phyloP scores from a whole-genome alignment of 1,140 invertebrate species.

The Anoplolepis gracilipes region DNA sequence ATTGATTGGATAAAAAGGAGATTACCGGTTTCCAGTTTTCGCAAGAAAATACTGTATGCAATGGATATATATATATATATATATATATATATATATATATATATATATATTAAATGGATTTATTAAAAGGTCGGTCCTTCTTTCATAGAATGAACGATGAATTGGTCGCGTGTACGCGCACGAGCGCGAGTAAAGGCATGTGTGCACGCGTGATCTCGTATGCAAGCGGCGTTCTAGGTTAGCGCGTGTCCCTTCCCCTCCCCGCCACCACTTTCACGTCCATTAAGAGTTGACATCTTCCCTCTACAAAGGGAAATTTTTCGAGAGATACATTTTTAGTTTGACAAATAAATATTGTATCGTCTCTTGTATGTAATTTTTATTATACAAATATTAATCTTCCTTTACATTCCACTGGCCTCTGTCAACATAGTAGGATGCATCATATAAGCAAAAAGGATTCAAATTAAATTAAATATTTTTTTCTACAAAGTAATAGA shows the following conservation, averaged over 20 bases:
- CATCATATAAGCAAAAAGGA: too few relatives aligned
- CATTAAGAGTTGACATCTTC: constrained; percentile 34
- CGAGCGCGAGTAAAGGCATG: constrained; percentile 50
- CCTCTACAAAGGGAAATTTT: background rate
- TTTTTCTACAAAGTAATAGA: too few relatives aligned
- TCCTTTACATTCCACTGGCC: too few relatives aligned
- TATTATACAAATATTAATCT: too few relatives aligned
- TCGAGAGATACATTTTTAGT: background rate
- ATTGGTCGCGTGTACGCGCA: constrained; percentile 64
- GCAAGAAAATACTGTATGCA: background rate
- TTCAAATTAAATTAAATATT: too few relatives aligned
- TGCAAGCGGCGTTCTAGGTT: constrained; percentile 80
- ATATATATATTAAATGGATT: too few relatives aligned
- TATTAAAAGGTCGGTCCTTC: background rate
- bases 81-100: too few relatives aligned
- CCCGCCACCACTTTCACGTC: constrained; percentile 70
- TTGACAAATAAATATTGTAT: background rate
- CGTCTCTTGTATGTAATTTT: too few relatives aligned
- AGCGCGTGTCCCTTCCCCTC: constrained; percentile 75
- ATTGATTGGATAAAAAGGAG: background rate
- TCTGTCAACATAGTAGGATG: too few relatives aligned
- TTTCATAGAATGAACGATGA: constrained; percentile 6
- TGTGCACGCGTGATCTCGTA: constrained; percentile 73
- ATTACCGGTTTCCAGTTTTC: background rate
- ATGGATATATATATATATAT: background rate